A percentile compares a stretch with the other conserved stretches of the same genome.
Conservation (phyloP, 1,140 invertebrate species). For the Drosophila ficusphila region DNA sequence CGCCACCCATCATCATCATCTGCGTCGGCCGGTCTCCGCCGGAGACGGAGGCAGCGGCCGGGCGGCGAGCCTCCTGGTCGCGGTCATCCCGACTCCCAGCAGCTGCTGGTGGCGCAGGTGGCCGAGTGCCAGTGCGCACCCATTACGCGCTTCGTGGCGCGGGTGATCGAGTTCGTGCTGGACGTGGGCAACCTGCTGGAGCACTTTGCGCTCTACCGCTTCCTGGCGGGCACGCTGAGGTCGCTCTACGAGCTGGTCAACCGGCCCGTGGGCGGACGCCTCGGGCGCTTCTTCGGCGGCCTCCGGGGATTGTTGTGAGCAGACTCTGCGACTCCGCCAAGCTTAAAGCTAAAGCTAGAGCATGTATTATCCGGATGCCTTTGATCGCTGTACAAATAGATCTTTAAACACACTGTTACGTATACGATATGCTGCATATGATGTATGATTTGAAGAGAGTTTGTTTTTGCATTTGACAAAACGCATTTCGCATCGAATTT, state of each 20-base stretch:
- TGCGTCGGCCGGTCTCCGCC: constrained; percentile 11
- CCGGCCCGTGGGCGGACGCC: constrained; percentile 55
- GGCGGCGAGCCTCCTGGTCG: background rate
- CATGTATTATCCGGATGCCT: constrained; percentile 39
- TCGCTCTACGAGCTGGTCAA: constrained; percentile 73
- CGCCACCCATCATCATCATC: constrained; percentile 36
- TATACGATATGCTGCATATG: constrained; percentile 36
- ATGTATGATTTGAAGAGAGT: constrained; percentile 59
- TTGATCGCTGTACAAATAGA: constrained; percentile 48
- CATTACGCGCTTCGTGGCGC: constrained; percentile 82
- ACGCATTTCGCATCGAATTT: constrained; percentile 75
- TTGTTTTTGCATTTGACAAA: constrained; percentile 82
- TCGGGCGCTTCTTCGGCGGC: constrained; percentile 65
- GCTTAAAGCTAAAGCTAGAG: constrained; percentile 50
- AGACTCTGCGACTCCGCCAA: constrained; percentile 16
- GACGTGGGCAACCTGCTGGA: constrained; percentile 73
- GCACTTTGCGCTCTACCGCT: constrained; percentile 78
- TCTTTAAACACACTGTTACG: constrained; percentile 21
- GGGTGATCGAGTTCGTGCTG: constrained; percentile 74
- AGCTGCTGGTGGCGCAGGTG: constrained; percentile 2
- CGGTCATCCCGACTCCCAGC: background rate
- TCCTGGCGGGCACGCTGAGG: constrained; percentile 69
- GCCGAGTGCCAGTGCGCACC: constrained; percentile 80
- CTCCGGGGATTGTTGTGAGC: constrained; percentile 62
- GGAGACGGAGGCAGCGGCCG: constrained; percentile 2